These are phyloP conservation scores for Pristionchus arcanus DNA, from an alignment of 2,888 invertebrate species.

Conservation along the genomic window DNA sequence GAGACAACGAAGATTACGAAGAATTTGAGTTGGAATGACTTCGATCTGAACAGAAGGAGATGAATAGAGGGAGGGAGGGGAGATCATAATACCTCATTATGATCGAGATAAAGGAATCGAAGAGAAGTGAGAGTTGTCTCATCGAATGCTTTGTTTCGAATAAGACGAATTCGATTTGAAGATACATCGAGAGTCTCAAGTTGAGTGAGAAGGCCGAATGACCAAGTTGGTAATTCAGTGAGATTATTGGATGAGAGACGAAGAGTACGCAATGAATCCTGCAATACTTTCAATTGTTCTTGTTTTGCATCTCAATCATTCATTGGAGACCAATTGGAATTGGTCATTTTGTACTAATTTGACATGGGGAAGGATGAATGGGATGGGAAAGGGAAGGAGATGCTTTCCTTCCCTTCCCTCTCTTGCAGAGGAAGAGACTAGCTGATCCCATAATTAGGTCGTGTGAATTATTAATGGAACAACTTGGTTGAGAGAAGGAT, in stretches of 20 bases:
- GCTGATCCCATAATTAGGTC: constrained; percentile 42
- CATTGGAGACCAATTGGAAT: not conserved
- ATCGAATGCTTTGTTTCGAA: constrained; percentile 64
- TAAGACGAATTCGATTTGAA: constrained; percentile 72
- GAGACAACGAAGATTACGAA: constrained; percentile 71
- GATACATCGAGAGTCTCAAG: constrained; percentile 76
- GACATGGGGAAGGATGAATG: constrained; percentile 4
- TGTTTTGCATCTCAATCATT: not conserved
- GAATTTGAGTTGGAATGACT: constrained; percentile 65
- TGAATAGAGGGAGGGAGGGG: not conserved
- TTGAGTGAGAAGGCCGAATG: constrained; percentile 75
- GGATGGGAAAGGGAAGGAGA: not conserved
- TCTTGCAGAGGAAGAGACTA: not conserved
- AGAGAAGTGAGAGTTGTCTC: constrained; percentile 76
- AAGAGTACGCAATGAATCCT: constrained; percentile 72
- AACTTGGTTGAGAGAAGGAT: not conserved
- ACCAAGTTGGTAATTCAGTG: constrained; percentile 72
- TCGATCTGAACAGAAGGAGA: constrained; percentile 61
- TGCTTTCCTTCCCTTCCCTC: not conserved
- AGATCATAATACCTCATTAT: constrained; percentile 71
- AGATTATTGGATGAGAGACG: constrained; percentile 73
- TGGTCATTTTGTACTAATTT: constrained; percentile 7
- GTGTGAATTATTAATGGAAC: constrained; percentile 43
- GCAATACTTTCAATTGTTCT: constrained; percentile 51
- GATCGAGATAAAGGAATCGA: constrained; percentile 76